Base-by-base conservation (phyloP, 2,113 vertebrate genomes). In the Cathartes aura region DNA sequence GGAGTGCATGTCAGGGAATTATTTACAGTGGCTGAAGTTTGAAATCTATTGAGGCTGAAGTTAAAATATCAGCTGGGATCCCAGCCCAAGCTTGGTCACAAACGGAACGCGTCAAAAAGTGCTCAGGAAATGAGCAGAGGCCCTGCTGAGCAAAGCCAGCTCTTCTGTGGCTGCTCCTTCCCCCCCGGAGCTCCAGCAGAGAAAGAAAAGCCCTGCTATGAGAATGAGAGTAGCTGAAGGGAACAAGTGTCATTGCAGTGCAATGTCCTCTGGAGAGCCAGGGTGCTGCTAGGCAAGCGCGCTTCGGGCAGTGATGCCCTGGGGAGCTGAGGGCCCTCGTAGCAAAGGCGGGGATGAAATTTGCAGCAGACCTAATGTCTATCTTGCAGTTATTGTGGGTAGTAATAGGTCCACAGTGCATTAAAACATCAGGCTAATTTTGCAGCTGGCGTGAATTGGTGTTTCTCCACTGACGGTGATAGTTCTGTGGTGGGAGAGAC, bases 21-120 rank as follows among this genome's bases (percentile, higher is more conserved):
- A 97, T 97, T 96, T 97, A 93, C 88, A 96, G 97, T 94, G 90
- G 86, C 96, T 96, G 43, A 92, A 75, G 73, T 89, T 90, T 85
- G 95, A 96, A 90, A 91, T 95, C 84, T 96, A 87, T 95, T 92
- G 96, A 96, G 89, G 83, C 85, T 95, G 95, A 94, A 96, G 87
- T 94, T 94, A 96, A 97, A 96, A 96, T 97, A 95, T 94, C 94
- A 96, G 71, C 93, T 96, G 93, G 94, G 96, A 97, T 95, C 56
- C 38, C 88, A 92, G 95, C 95, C 96, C 94, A 82, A 90, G 45
- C 85, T 95, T 88, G 87, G 87, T 96, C 95, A 94, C 89, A 96
- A 97, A 96, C 4, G 15, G 95, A 97, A 95, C 36, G 2, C 2
- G 16, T 97, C 95, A 93, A 92, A 95, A 97, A 94, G 62, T 2